Base-by-base conservation (phyloP, 2,113 vertebrate species). In the Mesocricetus auratus region DNA sequence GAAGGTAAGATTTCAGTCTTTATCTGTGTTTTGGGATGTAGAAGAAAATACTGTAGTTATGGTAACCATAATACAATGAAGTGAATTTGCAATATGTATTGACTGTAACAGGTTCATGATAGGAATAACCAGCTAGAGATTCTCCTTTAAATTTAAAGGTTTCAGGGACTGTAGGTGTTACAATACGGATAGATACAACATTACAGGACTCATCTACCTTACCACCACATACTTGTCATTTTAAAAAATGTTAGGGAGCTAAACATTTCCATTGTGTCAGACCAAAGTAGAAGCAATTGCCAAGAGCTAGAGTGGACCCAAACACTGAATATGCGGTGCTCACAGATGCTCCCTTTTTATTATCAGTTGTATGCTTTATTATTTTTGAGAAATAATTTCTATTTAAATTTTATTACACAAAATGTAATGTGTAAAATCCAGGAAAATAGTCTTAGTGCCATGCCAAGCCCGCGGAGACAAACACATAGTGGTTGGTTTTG, bases 141-240 rank as follows among this genome's bases (percentile, higher is more conserved):
- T 90, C 13, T 71, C 58, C 50, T 94, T 89, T 94, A 71, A 68
- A 68, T 83, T 56, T 21, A 83, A 88, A 96, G 83, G 16, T 16
- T 7, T 75, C 33, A 60, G n/a, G 68, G 82, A 22, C 5, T 81
- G 16, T 4, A 91, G 10, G 36, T 90, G 26, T 19, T 39, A 26
- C 5, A 79, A 9, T 2, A 31, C 13, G 9, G 39, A 9, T 42
- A 83, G 58, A 83, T 42, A 17, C 33, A 11, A 58, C 24, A 31
- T 29, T 29, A 42, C 13, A 83, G 26, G n/a, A 15, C 11, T 83
- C 86, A 73, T 22, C 42, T 68, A 26, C 24, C 6, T 68, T 90
- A 78, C 33, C 16, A 66, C 53, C 45, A 83, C 60, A 71, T 31
- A 71, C 26, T 60, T 81, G 68, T 45, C 42, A 74, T 64, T 68